Percentiles rank a stretch among this genome's conserved stretches.
Conservation (phyloP, 2,113 vertebrate species). For the Scomber colias region DNA sequence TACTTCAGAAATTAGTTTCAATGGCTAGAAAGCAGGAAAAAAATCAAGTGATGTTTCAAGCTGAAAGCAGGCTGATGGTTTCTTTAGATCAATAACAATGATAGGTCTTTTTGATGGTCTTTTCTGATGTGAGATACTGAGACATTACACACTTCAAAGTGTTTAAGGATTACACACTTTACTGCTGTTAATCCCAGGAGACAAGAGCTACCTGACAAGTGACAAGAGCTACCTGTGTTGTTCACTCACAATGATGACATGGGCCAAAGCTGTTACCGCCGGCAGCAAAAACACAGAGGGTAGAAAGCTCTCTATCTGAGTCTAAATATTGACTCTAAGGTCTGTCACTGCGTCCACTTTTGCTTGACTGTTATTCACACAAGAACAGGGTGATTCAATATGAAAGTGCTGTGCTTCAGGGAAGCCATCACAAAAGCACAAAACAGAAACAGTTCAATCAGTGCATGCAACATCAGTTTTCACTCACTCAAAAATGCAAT, state of each 20-base stretch:
- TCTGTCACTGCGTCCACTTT: constrained; percentile 13
- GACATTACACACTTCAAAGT: constrained; percentile 72
- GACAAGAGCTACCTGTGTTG: constrained; percentile 57
- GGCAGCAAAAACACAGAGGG: constrained; percentile 37
- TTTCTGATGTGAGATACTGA: constrained; percentile 46
- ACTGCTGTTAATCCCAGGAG: constrained; percentile 62
- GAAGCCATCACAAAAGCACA: constrained; percentile 7
- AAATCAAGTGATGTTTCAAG: constrained; percentile 62
- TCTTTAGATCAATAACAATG: constrained; percentile 66
- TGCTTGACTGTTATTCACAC: constrained; percentile 25
- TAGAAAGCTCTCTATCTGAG: constrained; percentile 16
- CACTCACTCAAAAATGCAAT: neutral
- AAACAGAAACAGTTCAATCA: neutral
- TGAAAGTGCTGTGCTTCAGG: constrained; percentile 21
- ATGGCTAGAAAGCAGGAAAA: constrained; percentile 35
- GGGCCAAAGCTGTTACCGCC: constrained; percentile 33
- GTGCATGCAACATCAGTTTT: constrained; percentile 3
- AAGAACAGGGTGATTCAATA: constrained; percentile 32
- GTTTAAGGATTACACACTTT: constrained; percentile 62
- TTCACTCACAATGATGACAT: constrained; percentile 34
- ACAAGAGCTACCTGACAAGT: constrained; percentile 29
- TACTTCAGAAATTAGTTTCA: constrained; percentile 35
- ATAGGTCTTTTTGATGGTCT: constrained; percentile 27
- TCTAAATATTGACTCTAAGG: constrained; percentile 62
- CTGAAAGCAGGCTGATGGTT: constrained; percentile 22